These are phyloP conservation scores for Agrilus cyanescens DNA, from an alignment of 2,888 invertebrate genomes.

Conservation along the genomic window DNA sequence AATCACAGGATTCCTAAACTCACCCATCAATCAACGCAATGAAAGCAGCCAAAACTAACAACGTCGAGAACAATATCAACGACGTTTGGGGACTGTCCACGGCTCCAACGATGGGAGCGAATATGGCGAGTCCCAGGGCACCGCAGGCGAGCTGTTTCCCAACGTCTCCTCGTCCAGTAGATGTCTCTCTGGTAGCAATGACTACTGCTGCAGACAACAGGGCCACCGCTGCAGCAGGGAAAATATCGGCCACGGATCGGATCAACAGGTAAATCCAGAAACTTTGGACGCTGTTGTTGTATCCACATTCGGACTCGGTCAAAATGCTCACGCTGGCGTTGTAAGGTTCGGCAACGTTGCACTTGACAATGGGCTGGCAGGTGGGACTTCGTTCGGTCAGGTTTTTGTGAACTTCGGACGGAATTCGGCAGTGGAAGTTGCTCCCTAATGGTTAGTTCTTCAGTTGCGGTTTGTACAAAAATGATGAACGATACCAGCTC, in stretches of 20 bases:
- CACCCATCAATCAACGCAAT: conserved; percentile 46
- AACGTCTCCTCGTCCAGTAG: conserved; percentile 65
- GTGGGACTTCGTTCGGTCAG: conserved; percentile 28
- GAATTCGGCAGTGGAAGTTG: conserved; percentile 50
- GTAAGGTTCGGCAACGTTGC: conserved; percentile 60
- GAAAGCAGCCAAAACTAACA: conserved; percentile 51
- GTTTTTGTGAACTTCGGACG: conserved; percentile 32
- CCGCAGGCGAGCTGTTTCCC: conserved; percentile 68
- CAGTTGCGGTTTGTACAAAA: too few species aligned
- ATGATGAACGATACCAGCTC: not conserved
- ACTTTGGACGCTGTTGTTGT: conserved; percentile 45
- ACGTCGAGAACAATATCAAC: conserved; percentile 38
- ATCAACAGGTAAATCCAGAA: conserved; percentile 61
- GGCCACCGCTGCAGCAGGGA: conserved; percentile 59
- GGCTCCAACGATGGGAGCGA: conserved; percentile 47
- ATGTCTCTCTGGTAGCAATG: conserved; percentile 73
- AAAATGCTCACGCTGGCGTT: conserved; percentile 52
- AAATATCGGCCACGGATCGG: conserved; percentile 61
- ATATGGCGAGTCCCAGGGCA: conserved; percentile 58
- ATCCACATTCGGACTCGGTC: conserved; percentile 59
- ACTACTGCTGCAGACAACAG: conserved; percentile 64
- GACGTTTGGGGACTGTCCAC: conserved; percentile 40
- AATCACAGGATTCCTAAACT: conserved; percentile 22
- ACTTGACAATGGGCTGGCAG: conserved; percentile 58
- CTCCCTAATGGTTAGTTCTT: too few species aligned